Base-by-base conservation (phyloP, 2,888 invertebrate species). In the Latrodectus hesperus region DNA sequence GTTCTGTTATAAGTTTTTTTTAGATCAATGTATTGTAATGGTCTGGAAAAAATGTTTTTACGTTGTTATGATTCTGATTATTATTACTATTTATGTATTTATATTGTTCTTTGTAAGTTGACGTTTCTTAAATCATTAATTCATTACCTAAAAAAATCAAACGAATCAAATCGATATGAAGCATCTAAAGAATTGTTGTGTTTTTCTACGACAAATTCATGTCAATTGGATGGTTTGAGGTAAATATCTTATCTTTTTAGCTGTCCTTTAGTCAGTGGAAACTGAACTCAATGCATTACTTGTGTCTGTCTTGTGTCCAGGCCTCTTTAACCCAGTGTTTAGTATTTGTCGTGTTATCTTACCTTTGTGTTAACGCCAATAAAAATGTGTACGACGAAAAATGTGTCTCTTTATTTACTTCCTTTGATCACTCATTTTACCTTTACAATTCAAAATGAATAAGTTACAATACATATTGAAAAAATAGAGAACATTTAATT, bases 341-440 rank as follows among this genome's bases (percentile, higher is more conserved):
- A 88, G 87, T 88, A 82, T 70, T 83, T 83, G 87, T 88, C 87
- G 87, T 88, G 82, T 82, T 88, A 88, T 76, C 88, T 88, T 83
- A 84, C 88, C 84, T 83, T 84, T 88, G 88, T 88, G 88, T 88
- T 88, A 80, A 84, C 84, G 75, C 88, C 88, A 88, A 88, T 88
- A 88, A 88, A 88, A 88, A 83, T 88, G 88, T 88, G 84, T 88
- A 88, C 76, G 84, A 88, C 78, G 71, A 88, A 70, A 51, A 1
- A 17, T 38, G n/a, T 60, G 38, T 55, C 60, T 78, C 51, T 86
- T 17, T 84, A 17, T 53, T 68, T 49, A 52, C 22, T 14, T 65
- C 64, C 71, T 71, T 17, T 65, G 22, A 22, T 67, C 10, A 22
- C 14, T 22, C n/a, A 16, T 11, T 60, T 60, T 9, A n/a, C 38